A percentile compares a stretch with the other conserved stretches of the same genome.
These are phyloP conservation scores for Cydia amplana DNA, from an alignment of 1,140 invertebrate species.

Conservation along the genomic window DNA sequence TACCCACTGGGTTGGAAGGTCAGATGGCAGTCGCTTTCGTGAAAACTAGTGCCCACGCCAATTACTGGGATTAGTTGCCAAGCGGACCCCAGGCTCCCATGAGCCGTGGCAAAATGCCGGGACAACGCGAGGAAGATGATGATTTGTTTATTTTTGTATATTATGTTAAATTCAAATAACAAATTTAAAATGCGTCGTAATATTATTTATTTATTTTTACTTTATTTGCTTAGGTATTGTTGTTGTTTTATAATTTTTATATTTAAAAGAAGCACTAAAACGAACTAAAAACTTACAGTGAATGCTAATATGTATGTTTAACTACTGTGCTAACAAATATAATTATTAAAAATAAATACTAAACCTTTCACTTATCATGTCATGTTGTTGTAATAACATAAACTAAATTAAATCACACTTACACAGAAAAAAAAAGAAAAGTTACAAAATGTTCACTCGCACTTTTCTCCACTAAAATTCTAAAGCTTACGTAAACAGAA, in stretches of 20 bases:
- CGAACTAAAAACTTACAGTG: neutral
- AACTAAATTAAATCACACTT: neutral
- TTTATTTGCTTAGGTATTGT: too few species aligned
- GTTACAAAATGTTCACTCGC: neutral
- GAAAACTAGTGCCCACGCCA: too few species aligned
- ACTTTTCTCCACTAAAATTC: neutral
- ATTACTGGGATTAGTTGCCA: too few species aligned
- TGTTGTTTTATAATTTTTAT: neutral
- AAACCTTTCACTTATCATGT: neutral
- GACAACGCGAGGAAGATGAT: too few species aligned
- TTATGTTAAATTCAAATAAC: too few species aligned
- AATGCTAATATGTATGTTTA: neutral
- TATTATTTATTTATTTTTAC: too few species aligned
- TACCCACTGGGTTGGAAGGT: too few species aligned
- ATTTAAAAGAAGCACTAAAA: neutral
- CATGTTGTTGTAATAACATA: neutral
- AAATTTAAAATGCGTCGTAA: too few species aligned
- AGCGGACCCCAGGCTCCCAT: too few species aligned
- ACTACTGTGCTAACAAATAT: neutral
- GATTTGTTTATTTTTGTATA: too few species aligned
- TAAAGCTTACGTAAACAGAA: neutral
- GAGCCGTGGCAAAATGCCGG: too few species aligned
- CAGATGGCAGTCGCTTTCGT: too few species aligned
- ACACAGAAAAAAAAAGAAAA: neutral
- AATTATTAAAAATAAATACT: conserved; percentile 5